Base-by-base conservation (phyloP, 1,140 invertebrate genomes). In the Eriosoma lanigerum region DNA sequence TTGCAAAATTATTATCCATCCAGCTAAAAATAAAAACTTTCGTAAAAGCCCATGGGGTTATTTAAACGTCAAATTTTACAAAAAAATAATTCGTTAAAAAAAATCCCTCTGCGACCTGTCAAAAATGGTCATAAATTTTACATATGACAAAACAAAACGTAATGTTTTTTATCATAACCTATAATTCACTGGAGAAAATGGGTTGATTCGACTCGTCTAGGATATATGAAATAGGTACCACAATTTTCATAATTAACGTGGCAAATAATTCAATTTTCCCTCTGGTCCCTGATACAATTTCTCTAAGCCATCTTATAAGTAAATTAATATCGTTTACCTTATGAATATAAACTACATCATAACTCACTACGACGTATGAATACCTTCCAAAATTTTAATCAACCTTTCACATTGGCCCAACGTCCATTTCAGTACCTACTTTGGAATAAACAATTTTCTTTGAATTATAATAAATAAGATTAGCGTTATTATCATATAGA, bases 121-220 rank as follows among this genome's bases (percentile, higher is more conserved):
- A 48, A 60, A 76, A 76, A 26, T 29, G 21, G 12, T 58, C n/a
- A 60, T 58, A 75, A 46, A 76, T 48, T 75, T 9, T 15, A 58
- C 38, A n/a, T 8, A 10, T 48, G 44, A 78, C 56, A 46, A 44
- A 48, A 19, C 38, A 2, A 26, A 76, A 76, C 56, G 26, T 21
- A 62, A 29, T 76, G 56, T 46, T 44, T 60, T n/a, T 26, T 38
- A 19, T 17, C 10, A 8, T 13, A n/a, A 3, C 19, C 48, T 15
- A n/a, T 3, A 17, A 17, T 10, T 13, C 15, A 12, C 19, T 32
- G n/a, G 12, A 50, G 26, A 12, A 24, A 24, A 68, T 26, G 1
- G 1, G 12, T 26, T 24, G 2, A 44, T 8, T n/a, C n/a, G 54
- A 60, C 3, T 29, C 52, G 26, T 21, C 26, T 4, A 13, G 24